Conservation (phyloP, 1,140 invertebrate genomes). For the Calliopsis andreniformis region DNA sequence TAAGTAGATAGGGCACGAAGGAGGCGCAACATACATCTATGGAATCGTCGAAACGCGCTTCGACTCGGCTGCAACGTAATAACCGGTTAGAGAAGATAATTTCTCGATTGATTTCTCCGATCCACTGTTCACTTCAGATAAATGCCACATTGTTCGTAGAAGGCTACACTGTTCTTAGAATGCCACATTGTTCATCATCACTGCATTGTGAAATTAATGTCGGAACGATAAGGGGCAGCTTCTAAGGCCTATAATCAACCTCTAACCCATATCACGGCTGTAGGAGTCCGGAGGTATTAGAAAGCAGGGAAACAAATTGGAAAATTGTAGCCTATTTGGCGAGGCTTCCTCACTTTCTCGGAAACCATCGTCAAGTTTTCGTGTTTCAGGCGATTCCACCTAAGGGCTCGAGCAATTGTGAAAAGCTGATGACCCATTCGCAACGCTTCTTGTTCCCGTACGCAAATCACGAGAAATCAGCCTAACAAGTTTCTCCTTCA, state of each 20-base stretch:
- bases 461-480: too few relatives aligned
- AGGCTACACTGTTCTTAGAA: too few relatives aligned
- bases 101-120: constrained; percentile 29
- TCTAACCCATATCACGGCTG: background rate
- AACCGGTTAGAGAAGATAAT: background rate
- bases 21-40: constrained; percentile 40
- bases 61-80: constrained; percentile 11
- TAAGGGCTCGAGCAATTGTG: too few relatives aligned
- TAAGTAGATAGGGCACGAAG: constrained; percentile 24
- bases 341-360: too few relatives aligned
- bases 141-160: too few relatives aligned
- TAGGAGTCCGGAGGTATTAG: background rate
- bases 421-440: too few relatives aligned
- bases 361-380: too few relatives aligned
- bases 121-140: constrained; percentile 2
- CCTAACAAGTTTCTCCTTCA: background rate
- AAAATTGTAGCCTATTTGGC: background rate
- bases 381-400: too few relatives aligned
- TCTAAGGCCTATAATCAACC: background rate
- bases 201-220: background rate
- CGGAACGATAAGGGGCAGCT: background rate
- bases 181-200: background rate
- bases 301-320: background rate
- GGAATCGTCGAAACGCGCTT: constrained; percentile 36
- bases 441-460: too few relatives aligned